Conservation (phyloP, 1,140 invertebrate genomes). For the Neodiprion fabricii region DNA sequence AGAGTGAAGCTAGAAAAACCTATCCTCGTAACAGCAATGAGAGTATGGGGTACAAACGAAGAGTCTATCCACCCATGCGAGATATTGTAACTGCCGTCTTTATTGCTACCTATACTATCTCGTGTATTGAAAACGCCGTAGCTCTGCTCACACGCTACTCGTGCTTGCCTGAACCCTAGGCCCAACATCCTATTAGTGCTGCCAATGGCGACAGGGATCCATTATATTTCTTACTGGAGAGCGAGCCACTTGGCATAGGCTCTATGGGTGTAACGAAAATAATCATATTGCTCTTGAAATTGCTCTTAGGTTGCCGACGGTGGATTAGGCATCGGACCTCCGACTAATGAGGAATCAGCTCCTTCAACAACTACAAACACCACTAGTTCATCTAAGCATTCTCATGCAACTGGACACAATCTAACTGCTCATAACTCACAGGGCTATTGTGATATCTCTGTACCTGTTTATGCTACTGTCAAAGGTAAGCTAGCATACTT, state of each 20-base stretch:
- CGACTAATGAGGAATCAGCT: slow-evolving; percentile 56
- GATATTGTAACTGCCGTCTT: too few relatives aligned
- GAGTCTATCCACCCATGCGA: too few relatives aligned
- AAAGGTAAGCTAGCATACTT: slow-evolving; percentile 73
- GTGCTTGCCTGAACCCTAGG: too few relatives aligned
- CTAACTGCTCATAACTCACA: slow-evolving; percentile 56
- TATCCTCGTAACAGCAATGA: too few relatives aligned
- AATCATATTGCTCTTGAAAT: neutral
- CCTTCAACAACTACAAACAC: slow-evolving; percentile 56
- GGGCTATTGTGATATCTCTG: slow-evolving; percentile 85
- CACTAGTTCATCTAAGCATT: slow-evolving; percentile 58
- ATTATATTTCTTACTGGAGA: slow-evolving; percentile 1
- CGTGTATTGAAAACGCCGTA: too few relatives aligned
- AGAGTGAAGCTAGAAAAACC: too few relatives aligned
- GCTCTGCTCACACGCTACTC: too few relatives aligned
- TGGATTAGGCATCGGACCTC: slow-evolving; percentile 67
- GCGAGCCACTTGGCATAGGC: neutral
- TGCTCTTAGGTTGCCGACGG: slow-evolving; percentile 78
- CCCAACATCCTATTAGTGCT: too few relatives aligned
- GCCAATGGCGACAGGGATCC: too few relatives aligned
- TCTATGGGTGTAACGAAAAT: slow-evolving; percentile 1
- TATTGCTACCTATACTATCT: too few relatives aligned
- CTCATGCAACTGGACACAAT: slow-evolving; percentile 55
- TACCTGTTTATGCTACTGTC: slow-evolving; percentile 94
- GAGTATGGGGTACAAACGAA: too few relatives aligned